These are phyloP conservation scores for Garra rufa DNA, from an alignment of 2,113 vertebrate species.

Conservation along the genomic window DNA sequence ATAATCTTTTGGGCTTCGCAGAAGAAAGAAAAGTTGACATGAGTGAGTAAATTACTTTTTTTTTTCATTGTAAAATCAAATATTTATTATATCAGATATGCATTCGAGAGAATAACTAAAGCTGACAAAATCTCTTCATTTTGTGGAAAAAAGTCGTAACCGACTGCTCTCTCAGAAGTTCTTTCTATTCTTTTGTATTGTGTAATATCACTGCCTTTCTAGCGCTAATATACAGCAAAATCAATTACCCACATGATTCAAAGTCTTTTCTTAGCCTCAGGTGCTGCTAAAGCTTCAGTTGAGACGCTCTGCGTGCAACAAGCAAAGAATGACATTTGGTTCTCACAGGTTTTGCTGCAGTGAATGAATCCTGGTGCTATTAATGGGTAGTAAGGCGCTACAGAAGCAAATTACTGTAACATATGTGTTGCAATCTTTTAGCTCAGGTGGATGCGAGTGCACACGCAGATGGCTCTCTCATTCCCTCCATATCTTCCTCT, in stretches of 20 bases:
- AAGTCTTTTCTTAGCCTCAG: conserved; percentile 13
- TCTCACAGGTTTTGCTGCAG: conserved; percentile 12
- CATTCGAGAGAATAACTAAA: background rate
- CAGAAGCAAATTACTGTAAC: conserved; percentile 4
- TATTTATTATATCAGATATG: background rate
- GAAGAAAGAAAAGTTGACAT: background rate
- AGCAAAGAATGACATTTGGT: background rate
- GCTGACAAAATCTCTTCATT: background rate
- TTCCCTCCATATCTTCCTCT: background rate
- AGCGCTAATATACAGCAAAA: background rate
- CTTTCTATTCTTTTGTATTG: background rate
- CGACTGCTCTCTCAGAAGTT: conserved; percentile 13
- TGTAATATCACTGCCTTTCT: conserved; percentile 1
- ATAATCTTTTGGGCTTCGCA: background rate
- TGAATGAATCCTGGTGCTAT: background rate
- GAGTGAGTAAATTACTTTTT: background rate
- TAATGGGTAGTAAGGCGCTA: background rate
- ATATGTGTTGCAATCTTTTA: background rate
- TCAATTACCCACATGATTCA: background rate
- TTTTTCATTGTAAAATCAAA: background rate
- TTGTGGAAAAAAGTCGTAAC: background rate
- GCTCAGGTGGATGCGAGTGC: conserved; percentile 7
- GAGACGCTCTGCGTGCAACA: background rate
- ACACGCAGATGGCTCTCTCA: background rate
- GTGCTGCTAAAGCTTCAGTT: conserved; percentile 13